Evolutionary conservation across 2,888 invertebrate species (phyloP).

Genomic region (Polyploca ridens): DNA sequence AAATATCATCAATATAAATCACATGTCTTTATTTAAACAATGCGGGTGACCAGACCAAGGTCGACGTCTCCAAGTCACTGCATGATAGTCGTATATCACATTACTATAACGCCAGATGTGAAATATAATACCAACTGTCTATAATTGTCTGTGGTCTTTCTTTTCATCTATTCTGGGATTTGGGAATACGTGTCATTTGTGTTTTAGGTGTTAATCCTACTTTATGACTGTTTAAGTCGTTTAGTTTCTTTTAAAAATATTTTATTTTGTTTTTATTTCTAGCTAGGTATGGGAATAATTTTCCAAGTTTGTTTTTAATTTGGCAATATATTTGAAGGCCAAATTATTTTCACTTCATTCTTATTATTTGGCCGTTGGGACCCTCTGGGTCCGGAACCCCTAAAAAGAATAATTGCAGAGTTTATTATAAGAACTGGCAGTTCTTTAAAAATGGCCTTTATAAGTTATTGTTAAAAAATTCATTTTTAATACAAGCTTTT

Average conservation of each 20-base stretch:
- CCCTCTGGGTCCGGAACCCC: too few species aligned
- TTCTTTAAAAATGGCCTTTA: too few species aligned
- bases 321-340: too few species aligned
- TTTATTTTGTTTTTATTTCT: neutral
- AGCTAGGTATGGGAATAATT: neutral
- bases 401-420: too few species aligned
- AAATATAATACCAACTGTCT: neutral
- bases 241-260: neutral
- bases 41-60: neutral
- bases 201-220: neutral
- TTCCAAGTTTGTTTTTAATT: too few species aligned
- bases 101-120: neutral
- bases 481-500: too few species aligned
- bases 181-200: neutral
- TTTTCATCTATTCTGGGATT: neutral
- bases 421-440: too few species aligned
- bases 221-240: neutral
- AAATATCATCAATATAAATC: neutral
- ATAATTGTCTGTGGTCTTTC: neutral
- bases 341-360: too few species aligned
- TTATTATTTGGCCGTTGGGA: too few species aligned
- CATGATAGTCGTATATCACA: neutral
- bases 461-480: too few species aligned
- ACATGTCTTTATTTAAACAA: neutral
- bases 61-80: neutral